These are phyloP conservation scores for Drosophila cracens DNA, from an alignment of 2,888 invertebrate genomes.

Conservation along the genomic window DNA sequence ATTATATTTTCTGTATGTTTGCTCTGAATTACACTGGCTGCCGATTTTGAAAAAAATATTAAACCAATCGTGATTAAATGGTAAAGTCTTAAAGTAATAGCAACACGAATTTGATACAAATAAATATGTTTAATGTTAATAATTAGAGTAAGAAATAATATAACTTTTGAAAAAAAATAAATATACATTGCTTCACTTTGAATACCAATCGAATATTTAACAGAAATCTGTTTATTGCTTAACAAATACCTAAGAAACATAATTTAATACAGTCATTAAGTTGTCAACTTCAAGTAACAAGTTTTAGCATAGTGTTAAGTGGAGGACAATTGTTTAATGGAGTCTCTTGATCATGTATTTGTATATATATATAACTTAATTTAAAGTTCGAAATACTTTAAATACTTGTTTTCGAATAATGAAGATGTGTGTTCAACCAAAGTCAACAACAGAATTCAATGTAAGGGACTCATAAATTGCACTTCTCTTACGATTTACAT, in stretches of 20 bases:
- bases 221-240: slow-evolving; percentile 28
- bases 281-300: neutral
- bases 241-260: slow-evolving; percentile 15
- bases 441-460: neutral
- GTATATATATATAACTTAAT: slow-evolving; percentile 19
- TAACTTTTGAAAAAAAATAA: slow-evolving; percentile 5
- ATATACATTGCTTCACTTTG: slow-evolving; percentile 48
- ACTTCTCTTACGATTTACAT: slow-evolving; percentile 5
- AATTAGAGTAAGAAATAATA: slow-evolving; percentile 2
- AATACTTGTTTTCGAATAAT: slow-evolving; percentile 25
- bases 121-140: slow-evolving; percentile 36
- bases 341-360: neutral
- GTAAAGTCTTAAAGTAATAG: slow-evolving; percentile 27
- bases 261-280: neutral
- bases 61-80: neutral
- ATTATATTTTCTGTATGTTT: slow-evolving; percentile 47
- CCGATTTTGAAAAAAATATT: slow-evolving; percentile 11
- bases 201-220: slow-evolving; percentile 47
- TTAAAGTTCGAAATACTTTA: slow-evolving; percentile 36
- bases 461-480: slow-evolving; percentile 3
- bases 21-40: slow-evolving; percentile 59
- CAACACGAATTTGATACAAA: slow-evolving; percentile 39
- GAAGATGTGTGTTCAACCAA: slow-evolving; percentile 18
- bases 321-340: neutral
- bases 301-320: neutral